Evolutionary conservation across 2,888 invertebrate species (phyloP), one percentile per base, ranked within the genome.

Genomic region (Atrina japonica): DNA sequence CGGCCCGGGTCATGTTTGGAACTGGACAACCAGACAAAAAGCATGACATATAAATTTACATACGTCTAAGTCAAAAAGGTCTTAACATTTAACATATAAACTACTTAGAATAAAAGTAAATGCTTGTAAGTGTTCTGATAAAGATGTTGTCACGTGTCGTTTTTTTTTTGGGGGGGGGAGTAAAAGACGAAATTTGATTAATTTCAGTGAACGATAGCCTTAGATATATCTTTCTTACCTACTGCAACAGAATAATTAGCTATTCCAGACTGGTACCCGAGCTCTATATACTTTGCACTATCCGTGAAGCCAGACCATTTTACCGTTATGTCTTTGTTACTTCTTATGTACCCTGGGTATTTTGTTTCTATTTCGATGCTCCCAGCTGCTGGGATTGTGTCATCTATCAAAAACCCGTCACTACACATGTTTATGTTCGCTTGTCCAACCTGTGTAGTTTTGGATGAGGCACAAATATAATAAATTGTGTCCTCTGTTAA

Each of bases 401-500:
- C 23, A 23, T 67, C 60, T 23, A 67, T 35, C 5, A 67, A 7
- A 21, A 67, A 59, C 2, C 67, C 67, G 30, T 67, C 53, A 35
- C 67, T 58, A n/a, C 67, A 67, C 3, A 18, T 53, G 30, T 56
- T 30, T 3, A 45, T 43, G 21, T 3, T 60, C 2, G n/a, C 2
- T 23, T 53, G 23, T 14, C 40, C 40, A n/a, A 25, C n/a, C 23
- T 30, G 16, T 18, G 61, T 49, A 40, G 50, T 35, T 25, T 25
- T 25, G 3, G 27, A n/a, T 7, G n/a, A 18, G 16, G 61, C 71
- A 52, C 71, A 71, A 9, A 71, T 25, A n/a, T 61, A 71, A 3
- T 66, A 58, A 5, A 68, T 53, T 29, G 27, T 41, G 16, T 61
- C 55, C 14, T 47, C 40, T 21, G 45, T 47, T n/a, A 68, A 21